Evolutionary conservation across 2,113 vertebrate genomes (phyloP).

Genomic region (Atlantisia rogersi): DNA sequence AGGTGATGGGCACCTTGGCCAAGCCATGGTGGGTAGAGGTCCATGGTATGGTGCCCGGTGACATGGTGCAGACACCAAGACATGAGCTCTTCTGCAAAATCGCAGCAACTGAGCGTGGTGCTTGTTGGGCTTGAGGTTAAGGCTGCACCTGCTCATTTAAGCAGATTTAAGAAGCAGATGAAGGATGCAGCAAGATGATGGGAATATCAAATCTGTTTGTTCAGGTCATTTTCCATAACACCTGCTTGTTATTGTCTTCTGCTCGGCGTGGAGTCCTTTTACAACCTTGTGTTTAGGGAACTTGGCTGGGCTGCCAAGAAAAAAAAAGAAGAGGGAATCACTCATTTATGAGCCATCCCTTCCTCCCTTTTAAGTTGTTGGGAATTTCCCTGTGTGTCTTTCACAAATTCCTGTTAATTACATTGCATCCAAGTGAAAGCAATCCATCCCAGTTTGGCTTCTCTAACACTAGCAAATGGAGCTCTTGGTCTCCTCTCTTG

Average conservation of each 20-base stretch:
- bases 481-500: neutral
- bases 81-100: fast-evolving
- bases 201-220: neutral
- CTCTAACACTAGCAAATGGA: neutral
- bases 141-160: neutral
- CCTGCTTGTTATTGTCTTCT: neutral
- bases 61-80: neutral
- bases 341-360: constrained; percentile 2
- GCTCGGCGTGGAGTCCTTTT: neutral
- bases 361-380: constrained; percentile 50
- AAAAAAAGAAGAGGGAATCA: neutral
- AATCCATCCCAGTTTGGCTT: neutral
- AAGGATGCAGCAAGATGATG: neutral
- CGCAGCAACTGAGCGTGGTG: fast-evolving
- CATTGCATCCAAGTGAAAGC: neutral
- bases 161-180: neutral
- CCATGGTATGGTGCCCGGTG: too few species aligned
- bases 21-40: fast-evolving
- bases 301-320: constrained; percentile 46
- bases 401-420: constrained; percentile 37
- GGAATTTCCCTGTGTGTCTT: neutral
- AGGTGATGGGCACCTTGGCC: fast-evolving
- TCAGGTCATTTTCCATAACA: neutral
- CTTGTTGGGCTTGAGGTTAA: fast-evolving
- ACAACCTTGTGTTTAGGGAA: neutral